phyloP scores from a whole-genome alignment of 2,797 vertebrate genomes.

The Coranthus polyacanthus region DNA sequence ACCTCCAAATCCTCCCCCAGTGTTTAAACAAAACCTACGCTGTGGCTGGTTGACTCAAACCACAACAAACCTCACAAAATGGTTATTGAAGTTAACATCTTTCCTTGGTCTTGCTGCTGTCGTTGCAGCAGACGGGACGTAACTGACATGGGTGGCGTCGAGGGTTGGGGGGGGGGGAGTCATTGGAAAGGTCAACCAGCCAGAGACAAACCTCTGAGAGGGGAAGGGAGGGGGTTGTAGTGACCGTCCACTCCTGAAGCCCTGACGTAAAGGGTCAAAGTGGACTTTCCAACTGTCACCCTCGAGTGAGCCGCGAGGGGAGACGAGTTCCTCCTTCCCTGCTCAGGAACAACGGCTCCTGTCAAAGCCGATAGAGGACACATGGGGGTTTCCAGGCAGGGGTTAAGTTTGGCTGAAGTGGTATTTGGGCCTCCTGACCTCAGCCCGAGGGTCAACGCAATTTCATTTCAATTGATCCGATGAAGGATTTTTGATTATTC shows the following conservation, averaged over 20 bases:
- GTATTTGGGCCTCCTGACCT: constrained; percentile 52
- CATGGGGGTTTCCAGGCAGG: constrained; percentile 25
- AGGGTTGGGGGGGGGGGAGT: constrained; percentile 45
- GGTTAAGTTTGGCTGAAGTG: constrained; percentile 45
- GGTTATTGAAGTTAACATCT: neutral
- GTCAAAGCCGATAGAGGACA: constrained; percentile 59
- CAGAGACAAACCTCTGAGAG: constrained; percentile 46
- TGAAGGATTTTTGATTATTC: constrained; percentile 47
- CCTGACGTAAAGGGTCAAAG: constrained; percentile 68
- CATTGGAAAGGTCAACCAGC: constrained; percentile 60
- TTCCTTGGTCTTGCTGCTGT: constrained; percentile 2
- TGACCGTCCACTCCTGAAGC: constrained; percentile 40
- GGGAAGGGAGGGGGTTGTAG: neutral
- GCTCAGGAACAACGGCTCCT: constrained; percentile 59
- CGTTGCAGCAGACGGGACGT: constrained; percentile 19
- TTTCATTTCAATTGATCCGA: constrained; percentile 63
- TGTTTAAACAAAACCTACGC: too few relatives aligned
- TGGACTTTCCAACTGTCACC: constrained; percentile 70
- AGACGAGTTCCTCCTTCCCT: constrained; percentile 36
- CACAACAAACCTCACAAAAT: neutral
- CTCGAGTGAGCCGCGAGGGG: constrained; percentile 61
- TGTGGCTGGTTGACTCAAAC: neutral
- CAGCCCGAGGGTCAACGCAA: constrained; percentile 45
- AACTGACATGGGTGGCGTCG: constrained; percentile 63
- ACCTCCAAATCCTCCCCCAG: too few relatives aligned